A percentile compares a stretch with the other conserved stretches of the same genome.
Conservation (phyloP, 1,140 invertebrate genomes). For the Colletes latitarsis region DNA sequence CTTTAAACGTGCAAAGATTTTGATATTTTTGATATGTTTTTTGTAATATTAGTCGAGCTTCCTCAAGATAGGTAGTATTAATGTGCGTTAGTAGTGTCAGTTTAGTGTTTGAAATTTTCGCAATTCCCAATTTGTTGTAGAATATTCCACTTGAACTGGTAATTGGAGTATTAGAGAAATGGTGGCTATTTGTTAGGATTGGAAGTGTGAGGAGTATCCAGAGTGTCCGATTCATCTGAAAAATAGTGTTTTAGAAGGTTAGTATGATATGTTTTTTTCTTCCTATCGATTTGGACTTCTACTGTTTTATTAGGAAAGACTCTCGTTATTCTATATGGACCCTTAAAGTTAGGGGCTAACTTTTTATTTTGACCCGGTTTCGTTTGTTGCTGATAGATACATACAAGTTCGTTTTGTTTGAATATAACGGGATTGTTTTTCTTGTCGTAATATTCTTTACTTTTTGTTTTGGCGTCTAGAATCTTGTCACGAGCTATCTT, state of each 20-base stretch:
- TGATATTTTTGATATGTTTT: neutral
- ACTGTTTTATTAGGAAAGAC: neutral
- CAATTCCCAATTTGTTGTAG: neutral
- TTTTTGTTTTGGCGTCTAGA: neutral
- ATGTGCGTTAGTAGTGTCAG: neutral
- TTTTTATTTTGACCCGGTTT: conserved; percentile 18
- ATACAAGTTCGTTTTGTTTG: neutral
- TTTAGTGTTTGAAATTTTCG: neutral
- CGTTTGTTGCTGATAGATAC: conserved; percentile 3
- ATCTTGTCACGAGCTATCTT: neutral
- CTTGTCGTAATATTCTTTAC: neutral
- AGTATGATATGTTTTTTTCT: neutral
- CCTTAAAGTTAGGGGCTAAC: neutral
- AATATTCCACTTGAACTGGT: neutral
- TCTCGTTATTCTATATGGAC: neutral
- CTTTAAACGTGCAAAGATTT: neutral
- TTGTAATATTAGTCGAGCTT: neutral
- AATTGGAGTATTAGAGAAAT: neutral
- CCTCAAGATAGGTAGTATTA: too few relatives aligned
- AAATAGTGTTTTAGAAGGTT: neutral
- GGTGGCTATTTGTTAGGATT: neutral
- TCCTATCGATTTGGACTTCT: neutral
- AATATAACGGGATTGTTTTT: neutral
- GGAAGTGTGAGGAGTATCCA: neutral
- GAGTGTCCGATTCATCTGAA: neutral